Conservation (phyloP, 1,140 invertebrate species). For the Temnothorax nylanderi region DNA sequence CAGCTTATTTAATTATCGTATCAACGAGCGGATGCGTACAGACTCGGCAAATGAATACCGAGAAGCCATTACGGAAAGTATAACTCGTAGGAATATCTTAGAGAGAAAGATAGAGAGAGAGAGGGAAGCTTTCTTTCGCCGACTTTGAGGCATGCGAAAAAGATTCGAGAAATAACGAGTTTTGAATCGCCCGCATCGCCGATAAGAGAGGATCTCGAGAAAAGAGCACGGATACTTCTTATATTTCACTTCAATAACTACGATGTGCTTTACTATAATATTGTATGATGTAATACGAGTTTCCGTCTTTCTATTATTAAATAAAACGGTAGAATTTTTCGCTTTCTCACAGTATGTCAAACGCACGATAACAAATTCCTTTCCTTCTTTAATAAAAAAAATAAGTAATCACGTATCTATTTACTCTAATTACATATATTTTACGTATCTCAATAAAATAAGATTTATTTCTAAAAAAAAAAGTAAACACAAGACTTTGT, state of each 20-base stretch:
- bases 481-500: not conserved
- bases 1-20: conserved; percentile 19
- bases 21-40: not conserved
- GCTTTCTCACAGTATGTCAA: not conserved
- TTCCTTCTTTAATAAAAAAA: conserved; percentile 8
- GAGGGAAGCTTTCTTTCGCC: not conserved
- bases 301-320: conserved; percentile 2
- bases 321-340: not conserved
- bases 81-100: not conserved
- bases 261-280: conserved; percentile 22
- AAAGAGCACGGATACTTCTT: conserved; percentile 49
- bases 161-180: conserved; percentile 58
- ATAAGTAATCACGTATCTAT: not conserved
- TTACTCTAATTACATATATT: not conserved
- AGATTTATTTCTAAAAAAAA: not conserved
- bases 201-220: conserved; percentile 46
- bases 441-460: too few species aligned
- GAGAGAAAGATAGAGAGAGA: not conserved
- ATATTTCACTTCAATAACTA: conserved; percentile 39
- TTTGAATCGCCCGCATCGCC: conserved; percentile 56
- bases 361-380: not conserved
- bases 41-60: conserved; percentile 9
- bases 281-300: conserved; percentile 21
- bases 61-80: conserved; percentile 28
- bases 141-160: conserved; percentile 42